Conservation (phyloP, 2,113 vertebrate species). For the Eptesicus fuscus region DNA sequence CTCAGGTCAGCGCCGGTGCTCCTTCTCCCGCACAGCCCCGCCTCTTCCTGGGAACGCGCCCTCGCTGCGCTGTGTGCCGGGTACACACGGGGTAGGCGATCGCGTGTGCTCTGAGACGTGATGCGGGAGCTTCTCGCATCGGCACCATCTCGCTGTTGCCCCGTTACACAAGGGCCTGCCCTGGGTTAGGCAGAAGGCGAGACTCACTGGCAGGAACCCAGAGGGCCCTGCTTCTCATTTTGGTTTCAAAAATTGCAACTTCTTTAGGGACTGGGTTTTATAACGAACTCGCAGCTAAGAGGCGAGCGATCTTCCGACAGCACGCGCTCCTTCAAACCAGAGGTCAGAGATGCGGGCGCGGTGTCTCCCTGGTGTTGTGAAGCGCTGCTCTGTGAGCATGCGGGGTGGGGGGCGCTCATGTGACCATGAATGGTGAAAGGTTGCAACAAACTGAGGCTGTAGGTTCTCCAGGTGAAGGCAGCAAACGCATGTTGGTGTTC, state of each 20-base stretch:
- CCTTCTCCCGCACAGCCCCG: fast-evolving
- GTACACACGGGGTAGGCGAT: background rate
- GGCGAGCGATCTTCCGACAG: background rate
- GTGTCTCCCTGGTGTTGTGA: background rate
- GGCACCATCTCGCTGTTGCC: background rate
- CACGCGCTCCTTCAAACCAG: too few species aligned
- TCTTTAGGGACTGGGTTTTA: background rate
- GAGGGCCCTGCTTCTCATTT: background rate
- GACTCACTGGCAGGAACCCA: background rate
- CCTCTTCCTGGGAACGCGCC: background rate
- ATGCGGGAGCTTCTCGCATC: fast-evolving
- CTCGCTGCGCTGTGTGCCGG: background rate
- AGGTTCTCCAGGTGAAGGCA: background rate
- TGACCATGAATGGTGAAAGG: background rate
- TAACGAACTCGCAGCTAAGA: background rate
- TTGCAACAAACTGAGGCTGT: background rate
- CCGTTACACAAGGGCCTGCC: background rate
- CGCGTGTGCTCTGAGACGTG: background rate
- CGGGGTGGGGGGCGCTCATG: too few species aligned
- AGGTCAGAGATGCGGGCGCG: too few species aligned
- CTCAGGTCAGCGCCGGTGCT: fast-evolving
- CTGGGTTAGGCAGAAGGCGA: background rate
- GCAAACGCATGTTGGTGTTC: fast-evolving
- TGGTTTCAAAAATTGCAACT: background rate
- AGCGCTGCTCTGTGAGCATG: too few species aligned